A percentile compares a stretch with the other conserved stretches of the same genome.
These are phyloP conservation scores for Procambarus clarkii DNA, from an alignment of 1,140 invertebrate species.

Conservation along the genomic window DNA sequence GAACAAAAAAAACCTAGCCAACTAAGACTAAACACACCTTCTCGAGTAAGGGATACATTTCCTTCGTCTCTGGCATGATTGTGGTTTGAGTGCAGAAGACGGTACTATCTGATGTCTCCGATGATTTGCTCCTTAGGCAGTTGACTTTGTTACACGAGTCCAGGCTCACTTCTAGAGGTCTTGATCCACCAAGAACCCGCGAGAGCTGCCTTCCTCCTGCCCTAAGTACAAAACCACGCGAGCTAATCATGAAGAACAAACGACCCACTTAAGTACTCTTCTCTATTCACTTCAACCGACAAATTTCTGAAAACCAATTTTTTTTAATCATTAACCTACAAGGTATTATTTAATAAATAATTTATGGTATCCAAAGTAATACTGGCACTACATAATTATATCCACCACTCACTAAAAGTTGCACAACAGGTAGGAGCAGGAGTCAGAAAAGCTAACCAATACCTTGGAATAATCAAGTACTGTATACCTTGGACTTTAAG, in stretches of 20 bases:
- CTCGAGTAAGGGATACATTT: constrained; percentile 16
- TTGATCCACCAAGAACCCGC: constrained; percentile 18
- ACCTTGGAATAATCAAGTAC: too few relatives aligned
- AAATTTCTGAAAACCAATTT: background rate
- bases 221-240: constrained; percentile 32
- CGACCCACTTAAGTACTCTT: background rate
- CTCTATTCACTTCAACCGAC: background rate
- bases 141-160: background rate
- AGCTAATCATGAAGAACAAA: constrained; percentile 21
- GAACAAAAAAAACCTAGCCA: background rate
- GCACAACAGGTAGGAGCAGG: too few relatives aligned
- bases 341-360: too few relatives aligned
- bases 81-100: background rate
- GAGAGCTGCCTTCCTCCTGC: constrained; percentile 43
- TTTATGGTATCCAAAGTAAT: too few relatives aligned
- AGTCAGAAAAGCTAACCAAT: too few relatives aligned
- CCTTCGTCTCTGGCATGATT: background rate
- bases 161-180: background rate
- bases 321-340: too few relatives aligned
- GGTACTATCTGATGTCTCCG: background rate
- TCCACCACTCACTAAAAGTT: too few relatives aligned
- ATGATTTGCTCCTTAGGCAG: background rate
- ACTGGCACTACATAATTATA: too few relatives aligned
- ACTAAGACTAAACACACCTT: constrained; percentile 30
- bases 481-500: too few relatives aligned